Percentiles rank a stretch among this genome's conserved stretches.
Evolutionary conservation across 2,888 invertebrate genomes (phyloP).

Genomic region (Amphipoea oculea): DNA sequence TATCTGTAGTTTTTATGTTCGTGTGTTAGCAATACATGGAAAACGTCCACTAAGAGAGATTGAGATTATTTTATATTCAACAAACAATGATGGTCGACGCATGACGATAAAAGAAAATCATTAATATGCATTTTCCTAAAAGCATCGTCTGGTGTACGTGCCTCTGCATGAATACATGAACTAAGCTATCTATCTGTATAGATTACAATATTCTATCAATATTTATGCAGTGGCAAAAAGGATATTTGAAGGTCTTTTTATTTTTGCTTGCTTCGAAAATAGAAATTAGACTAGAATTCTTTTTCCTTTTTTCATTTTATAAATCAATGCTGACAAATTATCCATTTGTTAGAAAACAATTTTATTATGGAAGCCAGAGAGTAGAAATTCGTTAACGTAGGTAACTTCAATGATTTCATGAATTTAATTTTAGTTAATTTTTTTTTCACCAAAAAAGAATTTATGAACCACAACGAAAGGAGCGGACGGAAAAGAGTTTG

Average conservation of each 20-base stretch:
- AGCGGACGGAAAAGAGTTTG: not conserved
- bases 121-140: not conserved
- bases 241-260: not conserved
- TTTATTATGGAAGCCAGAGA: not conserved
- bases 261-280: conserved; percentile 11
- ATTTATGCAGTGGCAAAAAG: not conserved
- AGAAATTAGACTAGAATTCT: not conserved
- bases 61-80: not conserved
- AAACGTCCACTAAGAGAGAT: not conserved
- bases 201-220: not conserved
- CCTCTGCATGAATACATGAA: not conserved
- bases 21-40: not conserved
- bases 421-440: too few species aligned
- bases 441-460: not conserved
- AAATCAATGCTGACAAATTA: conserved; percentile 6
- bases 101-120: not conserved
- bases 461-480: not conserved
- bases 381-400: not conserved
- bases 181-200: not conserved
- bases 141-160: not conserved
- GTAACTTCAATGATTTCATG: not conserved
- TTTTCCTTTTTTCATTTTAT: not conserved
- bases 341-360: conserved; percentile 10
- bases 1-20: not conserved
- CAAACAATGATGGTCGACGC: not conserved